These are phyloP conservation scores for Macquaria australasica DNA, from an alignment of 2,113 vertebrate species.

Conservation along the genomic window DNA sequence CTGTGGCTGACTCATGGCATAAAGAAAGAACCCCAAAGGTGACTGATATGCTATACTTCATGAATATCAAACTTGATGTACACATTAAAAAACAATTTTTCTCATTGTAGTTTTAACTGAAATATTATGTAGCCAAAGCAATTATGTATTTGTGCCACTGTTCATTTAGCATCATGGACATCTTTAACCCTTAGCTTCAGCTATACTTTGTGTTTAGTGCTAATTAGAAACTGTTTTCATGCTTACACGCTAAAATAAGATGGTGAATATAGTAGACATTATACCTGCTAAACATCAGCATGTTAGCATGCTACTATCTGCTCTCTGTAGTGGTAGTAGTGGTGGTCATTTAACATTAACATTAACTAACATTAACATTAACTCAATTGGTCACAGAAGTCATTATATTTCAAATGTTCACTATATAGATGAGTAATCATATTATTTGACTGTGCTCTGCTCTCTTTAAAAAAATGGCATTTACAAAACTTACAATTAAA, in stretches of 20 bases:
- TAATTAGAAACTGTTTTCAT: background rate
- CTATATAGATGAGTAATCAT: background rate
- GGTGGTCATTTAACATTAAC: background rate
- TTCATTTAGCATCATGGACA: background rate
- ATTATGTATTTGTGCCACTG: background rate
- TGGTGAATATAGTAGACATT: background rate
- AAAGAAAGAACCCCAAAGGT: background rate
- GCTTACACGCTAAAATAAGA: background rate
- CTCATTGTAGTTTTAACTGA: background rate
- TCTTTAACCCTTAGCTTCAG: background rate
- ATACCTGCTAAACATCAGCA: background rate
- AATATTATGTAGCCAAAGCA: background rate
- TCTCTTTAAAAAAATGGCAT: background rate
- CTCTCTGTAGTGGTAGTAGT: too few species aligned
- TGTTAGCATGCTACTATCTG: background rate
- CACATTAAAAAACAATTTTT: too few species aligned
- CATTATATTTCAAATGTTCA: background rate
- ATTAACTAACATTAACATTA: background rate
- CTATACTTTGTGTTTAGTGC: background rate
- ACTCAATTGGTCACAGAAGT: background rate
- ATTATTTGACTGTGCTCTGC: too few species aligned
- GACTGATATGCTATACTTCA: background rate
- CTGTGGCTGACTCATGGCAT: slow-evolving; percentile 4
- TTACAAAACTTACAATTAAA: background rate
- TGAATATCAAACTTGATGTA: background rate